Conservation (phyloP, 2,113 vertebrate genomes). For the Loxodonta africana region DNA sequence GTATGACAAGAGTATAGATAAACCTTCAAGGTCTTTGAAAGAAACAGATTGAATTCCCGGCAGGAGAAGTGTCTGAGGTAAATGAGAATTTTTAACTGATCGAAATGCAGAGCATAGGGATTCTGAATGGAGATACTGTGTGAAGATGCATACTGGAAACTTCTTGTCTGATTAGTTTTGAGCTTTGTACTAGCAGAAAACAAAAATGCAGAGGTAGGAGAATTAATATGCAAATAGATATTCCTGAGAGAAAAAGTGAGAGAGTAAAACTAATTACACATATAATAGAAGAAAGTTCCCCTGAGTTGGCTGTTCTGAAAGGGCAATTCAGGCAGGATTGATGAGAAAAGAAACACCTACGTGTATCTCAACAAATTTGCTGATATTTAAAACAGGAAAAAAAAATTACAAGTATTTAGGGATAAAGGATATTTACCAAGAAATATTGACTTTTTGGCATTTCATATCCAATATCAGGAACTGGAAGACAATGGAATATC, state of each 20-base stretch:
- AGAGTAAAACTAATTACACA: not conserved
- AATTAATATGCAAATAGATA: not conserved
- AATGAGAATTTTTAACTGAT: not conserved
- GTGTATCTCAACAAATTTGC: not conserved
- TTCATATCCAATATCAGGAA: not conserved
- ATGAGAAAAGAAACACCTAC: not conserved
- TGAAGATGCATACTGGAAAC: not conserved
- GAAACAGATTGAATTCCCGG: not conserved
- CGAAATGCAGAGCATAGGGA: not conserved
- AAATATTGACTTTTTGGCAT: not conserved
- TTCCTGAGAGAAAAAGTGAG: not conserved
- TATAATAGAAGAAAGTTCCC: not conserved
- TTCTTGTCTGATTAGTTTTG: not conserved
- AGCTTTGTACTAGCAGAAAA: not conserved
- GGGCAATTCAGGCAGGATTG: not conserved
- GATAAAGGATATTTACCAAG: not conserved
- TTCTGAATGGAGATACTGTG: not conserved
- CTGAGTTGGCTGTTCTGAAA: not conserved
- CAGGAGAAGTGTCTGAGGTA: not conserved
- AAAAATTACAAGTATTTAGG: not conserved
- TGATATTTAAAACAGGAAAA: not conserved
- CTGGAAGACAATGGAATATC: not conserved
- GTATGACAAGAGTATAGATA: not conserved
- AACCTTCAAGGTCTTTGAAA: not conserved
- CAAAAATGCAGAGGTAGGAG: no score